Evolutionary conservation across 1,140 invertebrate genomes (phyloP).

Genomic region (Cyrtorhinus lividipennis): DNA sequence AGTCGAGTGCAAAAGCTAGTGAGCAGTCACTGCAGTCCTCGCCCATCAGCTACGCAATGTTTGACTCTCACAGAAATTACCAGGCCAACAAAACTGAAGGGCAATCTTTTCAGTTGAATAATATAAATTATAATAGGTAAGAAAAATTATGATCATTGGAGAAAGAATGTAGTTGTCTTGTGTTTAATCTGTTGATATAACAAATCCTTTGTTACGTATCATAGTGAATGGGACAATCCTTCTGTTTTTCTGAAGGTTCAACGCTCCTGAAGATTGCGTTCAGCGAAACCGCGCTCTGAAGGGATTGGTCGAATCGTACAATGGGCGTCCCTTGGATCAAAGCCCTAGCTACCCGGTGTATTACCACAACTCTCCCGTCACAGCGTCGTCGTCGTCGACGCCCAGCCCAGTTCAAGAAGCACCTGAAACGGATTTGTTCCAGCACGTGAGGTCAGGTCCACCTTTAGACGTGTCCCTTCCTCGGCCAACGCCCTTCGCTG

Average conservation of each 20-base stretch:
- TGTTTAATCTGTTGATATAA: no score
- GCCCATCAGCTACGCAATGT: constrained; percentile 57
- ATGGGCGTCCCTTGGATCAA: not conserved
- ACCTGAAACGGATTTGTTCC: no score
- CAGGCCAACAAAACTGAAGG: constrained; percentile 18
- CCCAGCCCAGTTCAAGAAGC: not conserved
- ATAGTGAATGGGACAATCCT: no score
- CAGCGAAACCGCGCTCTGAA: not conserved
- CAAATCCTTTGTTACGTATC: no score
- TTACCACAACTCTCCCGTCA: not conserved
- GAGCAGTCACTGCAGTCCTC: constrained; percentile 47
- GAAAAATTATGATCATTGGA: no score
- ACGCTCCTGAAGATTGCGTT: not conserved
- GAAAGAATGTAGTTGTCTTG: no score
- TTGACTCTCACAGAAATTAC: constrained; percentile 37
- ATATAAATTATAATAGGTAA: constrained; percentile 27
- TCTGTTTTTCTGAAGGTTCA: not conserved
- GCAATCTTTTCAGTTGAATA: not conserved
- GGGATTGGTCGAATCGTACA: not conserved
- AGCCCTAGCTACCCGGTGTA: not conserved
- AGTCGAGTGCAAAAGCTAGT: constrained; percentile 40
- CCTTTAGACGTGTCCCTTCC: no score
- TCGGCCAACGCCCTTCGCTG: no score
- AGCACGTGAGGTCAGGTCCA: no score
- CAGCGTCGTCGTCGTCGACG: not conserved